Percentiles rank a stretch among this genome's conserved stretches.
Conservation (phyloP, 2,797 vertebrate genomes). For the Gorsachius magnificus region DNA sequence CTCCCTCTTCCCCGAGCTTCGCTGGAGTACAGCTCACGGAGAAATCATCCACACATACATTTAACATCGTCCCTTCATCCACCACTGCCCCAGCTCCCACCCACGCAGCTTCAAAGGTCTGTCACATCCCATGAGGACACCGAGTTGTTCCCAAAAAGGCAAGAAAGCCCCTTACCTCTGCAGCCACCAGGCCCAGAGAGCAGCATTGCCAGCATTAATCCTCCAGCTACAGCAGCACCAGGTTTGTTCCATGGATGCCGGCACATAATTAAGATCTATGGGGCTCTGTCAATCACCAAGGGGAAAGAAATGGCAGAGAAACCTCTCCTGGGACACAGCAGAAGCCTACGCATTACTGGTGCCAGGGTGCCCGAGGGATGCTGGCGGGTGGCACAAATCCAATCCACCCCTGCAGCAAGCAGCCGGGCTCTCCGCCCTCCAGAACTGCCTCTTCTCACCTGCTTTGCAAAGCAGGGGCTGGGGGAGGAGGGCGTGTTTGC, state of each 20-base stretch:
- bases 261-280: constrained; percentile 24
- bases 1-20: background rate
- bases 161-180: background rate
- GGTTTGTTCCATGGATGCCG: background rate
- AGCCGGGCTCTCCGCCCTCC: background rate
- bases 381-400: background rate
- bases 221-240: background rate
- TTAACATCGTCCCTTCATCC: background rate
- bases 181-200: background rate
- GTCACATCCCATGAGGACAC: background rate
- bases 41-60: rapidly evolving
- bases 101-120: background rate
- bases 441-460: background rate
- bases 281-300: background rate
- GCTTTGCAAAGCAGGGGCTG: background rate
- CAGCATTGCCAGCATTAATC: background rate
- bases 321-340: background rate
- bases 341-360: background rate
- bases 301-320: background rate
- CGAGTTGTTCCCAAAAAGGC: background rate
- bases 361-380: background rate
- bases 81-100: background rate
- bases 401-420: background rate
- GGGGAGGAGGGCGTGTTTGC: background rate
- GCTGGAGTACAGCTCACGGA: background rate